A percentile compares a stretch with the other conserved stretches of the same genome.
Evolutionary conservation across 2,113 vertebrate genomes (phyloP).

Genomic region (Prietella phreatophila): DNA sequence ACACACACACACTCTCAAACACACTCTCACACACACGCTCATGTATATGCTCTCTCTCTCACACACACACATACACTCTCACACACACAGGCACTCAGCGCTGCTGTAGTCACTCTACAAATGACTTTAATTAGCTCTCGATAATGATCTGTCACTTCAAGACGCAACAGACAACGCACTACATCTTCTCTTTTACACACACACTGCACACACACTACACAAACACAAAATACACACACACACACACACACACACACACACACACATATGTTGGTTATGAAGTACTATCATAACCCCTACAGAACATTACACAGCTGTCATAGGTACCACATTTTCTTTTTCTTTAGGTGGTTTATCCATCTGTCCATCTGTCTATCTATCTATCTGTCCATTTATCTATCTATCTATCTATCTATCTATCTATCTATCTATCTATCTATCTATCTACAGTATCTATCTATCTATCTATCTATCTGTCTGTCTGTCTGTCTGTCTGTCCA

Average conservation of each 20-base stretch:
- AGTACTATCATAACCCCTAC: not conserved
- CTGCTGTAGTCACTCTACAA: slow-evolving; percentile 9
- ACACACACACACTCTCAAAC: too few species aligned
- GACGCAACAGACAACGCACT: not conserved
- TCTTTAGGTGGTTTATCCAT: not conserved
- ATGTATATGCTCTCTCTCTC: too few species aligned
- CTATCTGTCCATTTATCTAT: too few species aligned
- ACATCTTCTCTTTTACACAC: not conserved
- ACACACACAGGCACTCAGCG: not conserved
- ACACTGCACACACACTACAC: not conserved
- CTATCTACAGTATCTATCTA: not conserved
- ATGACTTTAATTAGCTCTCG: not conserved
- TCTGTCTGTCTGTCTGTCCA: not conserved
- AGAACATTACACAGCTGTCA: not conserved
- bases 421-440: not conserved
- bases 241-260: not conserved
- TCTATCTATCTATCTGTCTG: not conserved
- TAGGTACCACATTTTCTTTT: not conserved
- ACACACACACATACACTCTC: too few species aligned
- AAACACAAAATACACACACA: not conserved
- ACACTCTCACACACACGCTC: too few species aligned
- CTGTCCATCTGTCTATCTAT: not conserved
- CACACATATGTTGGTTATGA: not conserved
- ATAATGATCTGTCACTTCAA: slow-evolving; percentile 14
- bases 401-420: not conserved